phyloP scores from a whole-genome alignment of 2,888 invertebrate genomes.

The Drosophila kokeensis region DNA sequence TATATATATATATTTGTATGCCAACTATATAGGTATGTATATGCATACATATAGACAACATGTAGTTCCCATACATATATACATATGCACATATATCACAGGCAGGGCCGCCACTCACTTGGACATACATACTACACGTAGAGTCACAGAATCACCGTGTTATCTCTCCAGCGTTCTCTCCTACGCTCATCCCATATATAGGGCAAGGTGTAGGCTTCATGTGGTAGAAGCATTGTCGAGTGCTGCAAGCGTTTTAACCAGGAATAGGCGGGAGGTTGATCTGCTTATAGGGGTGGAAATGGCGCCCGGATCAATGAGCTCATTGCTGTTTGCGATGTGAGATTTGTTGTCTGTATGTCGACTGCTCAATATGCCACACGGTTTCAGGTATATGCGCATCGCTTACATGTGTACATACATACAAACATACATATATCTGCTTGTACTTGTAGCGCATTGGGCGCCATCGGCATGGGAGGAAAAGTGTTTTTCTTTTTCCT shows the following conservation, averaged over 20 bases:
- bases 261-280: conserved; percentile 20
- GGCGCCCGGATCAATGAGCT: conserved; percentile 65
- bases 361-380: conserved; percentile 16
- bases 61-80: conserved; percentile 17
- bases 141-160: conserved; percentile 10
- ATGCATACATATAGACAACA: conserved; percentile 12
- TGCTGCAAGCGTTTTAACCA: conserved; percentile 9
- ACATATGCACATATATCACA: conserved; percentile 30
- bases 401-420: not conserved
- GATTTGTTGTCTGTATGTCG: conserved; percentile 20
- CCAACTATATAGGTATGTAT: conserved; percentile 21
- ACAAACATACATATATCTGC: conserved; percentile 11
- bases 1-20: conserved; percentile 7
- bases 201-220: conserved; percentile 55
- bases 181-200: conserved; percentile 30
- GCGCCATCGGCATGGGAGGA: conserved; percentile 49
- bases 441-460: conserved; percentile 28
- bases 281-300: not conserved
- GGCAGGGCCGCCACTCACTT: conserved; percentile 52
- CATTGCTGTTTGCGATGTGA: conserved; percentile 62
- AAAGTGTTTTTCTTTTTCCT: conserved; percentile 22
- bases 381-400: conserved; percentile 38
- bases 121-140: conserved; percentile 10
- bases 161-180: conserved; percentile 39
- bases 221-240: conserved; percentile 18